Conservation (phyloP, 2,797 vertebrate species). For the Taenioides sp. region DNA sequence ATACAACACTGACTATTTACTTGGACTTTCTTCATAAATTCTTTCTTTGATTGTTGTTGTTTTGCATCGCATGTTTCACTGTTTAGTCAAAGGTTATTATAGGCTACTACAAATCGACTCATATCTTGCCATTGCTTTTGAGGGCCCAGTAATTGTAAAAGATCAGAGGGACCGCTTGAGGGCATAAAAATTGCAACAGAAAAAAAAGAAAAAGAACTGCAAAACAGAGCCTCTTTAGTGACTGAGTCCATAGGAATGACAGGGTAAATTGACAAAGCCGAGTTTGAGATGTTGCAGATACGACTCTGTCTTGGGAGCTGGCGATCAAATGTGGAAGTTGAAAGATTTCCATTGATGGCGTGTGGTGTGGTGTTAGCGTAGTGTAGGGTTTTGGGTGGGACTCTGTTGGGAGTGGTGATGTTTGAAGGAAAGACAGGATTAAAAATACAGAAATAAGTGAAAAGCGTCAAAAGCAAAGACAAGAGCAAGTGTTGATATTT, state of each 20-base stretch:
- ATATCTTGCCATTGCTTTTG: conserved; percentile 8
- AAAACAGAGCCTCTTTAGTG: conserved; percentile 9
- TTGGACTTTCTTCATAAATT: background rate
- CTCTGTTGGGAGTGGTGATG: conserved; percentile 38
- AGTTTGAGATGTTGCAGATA: conserved; percentile 7
- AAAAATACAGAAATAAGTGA: conserved; percentile 34
- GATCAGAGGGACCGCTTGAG: conserved; percentile 5
- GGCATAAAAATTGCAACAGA: background rate
- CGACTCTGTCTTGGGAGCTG: background rate
- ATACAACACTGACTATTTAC: background rate
- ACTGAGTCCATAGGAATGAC: conserved; percentile 1
- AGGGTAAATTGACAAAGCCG: background rate
- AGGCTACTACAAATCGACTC: background rate
- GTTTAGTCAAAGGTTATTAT: conserved; percentile 7
- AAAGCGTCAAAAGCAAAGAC: conserved; percentile 28
- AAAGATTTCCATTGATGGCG: conserved; percentile 47
- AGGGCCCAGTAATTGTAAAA: conserved; percentile 7
- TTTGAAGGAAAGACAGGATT: conserved; percentile 38
- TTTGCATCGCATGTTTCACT: background rate
- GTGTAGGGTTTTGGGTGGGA: conserved; percentile 39
- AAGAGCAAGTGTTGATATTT: conserved; percentile 25
- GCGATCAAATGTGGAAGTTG: background rate
- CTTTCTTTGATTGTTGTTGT: background rate
- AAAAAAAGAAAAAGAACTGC: background rate
- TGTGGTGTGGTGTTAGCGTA: conserved; percentile 39